Evolutionary conservation across 2,888 invertebrate genomes (phyloP), one percentile per base, ranked within the genome.

Genomic region (Xestoiulus laeticollis): DNA sequence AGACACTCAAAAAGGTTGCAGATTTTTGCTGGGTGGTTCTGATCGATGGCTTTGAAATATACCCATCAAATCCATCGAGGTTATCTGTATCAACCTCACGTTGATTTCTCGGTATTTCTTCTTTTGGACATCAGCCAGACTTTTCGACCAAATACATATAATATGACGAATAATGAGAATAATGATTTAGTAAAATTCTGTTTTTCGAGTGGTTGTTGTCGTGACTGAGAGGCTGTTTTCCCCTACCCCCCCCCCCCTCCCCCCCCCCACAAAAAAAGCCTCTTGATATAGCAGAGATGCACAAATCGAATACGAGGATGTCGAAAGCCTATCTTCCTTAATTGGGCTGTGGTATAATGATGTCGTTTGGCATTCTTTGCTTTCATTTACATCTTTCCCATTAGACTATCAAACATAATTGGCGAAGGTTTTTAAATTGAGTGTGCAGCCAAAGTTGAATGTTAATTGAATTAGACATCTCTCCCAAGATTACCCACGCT

Each of bases 341-440:
- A 68, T 68, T 68, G 68, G 68, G 68, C 68, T 68, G 68, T 68
- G 68, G 68, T 68, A 68, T 68, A 68, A 68, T 68, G 68, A 68
- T 68, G 68, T 68, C 68, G 68, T 85, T 85, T 85, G 38, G 38
- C 33, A 85, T 44, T 85, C 85, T 44, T 38, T 85, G 85, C 38
- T 85, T 43, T 85, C 43, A 38, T 85, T 85, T 85, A 85, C 85
- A 44, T 44, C 85, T 85, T 85, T 85, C 85, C 85, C 43, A 85
- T 85, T 38, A 43, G 43, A 85, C 85, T 44, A 85, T 44, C 85
- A 85, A 85, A 85, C 38, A 85, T 85, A 44, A 85, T 85, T 68
- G 68, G 68, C 68, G 68, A 68, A 68, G 68, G 68, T 68, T 68
- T 68, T 68, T 68, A 68, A 68, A 68, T 68, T 68, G 68, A 68